Evolutionary conservation across 2,888 invertebrate species (phyloP), one percentile per base, ranked within the genome.

Genomic region (Lasioglossum leucozonium): DNA sequence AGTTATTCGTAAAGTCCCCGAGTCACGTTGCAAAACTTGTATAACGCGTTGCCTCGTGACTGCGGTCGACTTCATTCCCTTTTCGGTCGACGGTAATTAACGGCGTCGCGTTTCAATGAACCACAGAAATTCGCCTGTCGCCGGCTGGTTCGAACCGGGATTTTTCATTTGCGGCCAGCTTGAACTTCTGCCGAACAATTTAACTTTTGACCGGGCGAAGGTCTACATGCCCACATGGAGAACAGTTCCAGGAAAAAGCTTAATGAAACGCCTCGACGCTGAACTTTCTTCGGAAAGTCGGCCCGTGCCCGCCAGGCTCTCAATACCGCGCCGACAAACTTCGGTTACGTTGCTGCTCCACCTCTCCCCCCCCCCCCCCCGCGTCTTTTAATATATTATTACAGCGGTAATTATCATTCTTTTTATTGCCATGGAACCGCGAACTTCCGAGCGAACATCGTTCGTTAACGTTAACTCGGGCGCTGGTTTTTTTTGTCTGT

Each of bases 21-120:
- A 67, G 74, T 85, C 81, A 51, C 72, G 65, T 58, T 37, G 47
- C 69, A 62, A 55, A 89, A 87, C 73, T 74, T 71, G 37, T 40
- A 62, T 79, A 87, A 89, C 82, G 62, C 44, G 77, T 87, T 82
- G 74, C 30, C 69, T 22, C 71, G 69, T 75, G 13, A 47, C 67
- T 65, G 13, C 65, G 67, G 77, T 73, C 81, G 79, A 79, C 80
- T 77, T 67, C 65, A 69, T 82, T 72, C 75, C 72, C 62, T 62
- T 65, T 42, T 77, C 73, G 51, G 77, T 18, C 51, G 77, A 22
- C 44, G 40, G 72, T 85, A 88, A 87, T 87, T 87, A 85, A 84
- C 84, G 71, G 75, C 51, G 72, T 75, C 37, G 77, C 51, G n/a
- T 79, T 77, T 77, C 78, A 75, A 81, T 84, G 74, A 81, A 84